These are phyloP conservation scores for Florisuga fusca DNA, from an alignment of 2,797 vertebrate species.

Conservation along the genomic window DNA sequence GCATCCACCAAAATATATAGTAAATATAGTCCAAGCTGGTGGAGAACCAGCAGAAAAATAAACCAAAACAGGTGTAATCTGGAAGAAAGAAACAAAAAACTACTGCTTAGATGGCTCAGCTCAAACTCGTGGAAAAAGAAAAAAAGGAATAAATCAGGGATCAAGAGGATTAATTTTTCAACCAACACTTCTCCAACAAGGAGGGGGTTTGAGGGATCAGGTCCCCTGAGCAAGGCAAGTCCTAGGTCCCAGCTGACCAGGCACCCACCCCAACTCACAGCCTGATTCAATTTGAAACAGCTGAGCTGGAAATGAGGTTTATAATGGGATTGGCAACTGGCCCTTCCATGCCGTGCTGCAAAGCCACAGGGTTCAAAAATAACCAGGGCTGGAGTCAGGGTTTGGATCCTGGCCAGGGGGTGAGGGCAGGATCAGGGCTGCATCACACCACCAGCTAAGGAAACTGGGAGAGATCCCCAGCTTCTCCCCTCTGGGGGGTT, in stretches of 20 bases:
- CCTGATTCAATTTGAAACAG: constrained; percentile 52
- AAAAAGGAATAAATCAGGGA: neutral
- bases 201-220: neutral
- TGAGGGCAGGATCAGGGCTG: neutral
- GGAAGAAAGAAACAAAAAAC: neutral
- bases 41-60: neutral
- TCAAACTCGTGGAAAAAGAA: neutral
- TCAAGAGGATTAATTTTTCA: neutral
- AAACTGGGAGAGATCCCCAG: neutral
- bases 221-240: neutral
- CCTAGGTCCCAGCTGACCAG: neutral
- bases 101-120: neutral
- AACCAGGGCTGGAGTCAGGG: neutral
- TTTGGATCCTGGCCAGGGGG: neutral
- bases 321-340: constrained; percentile 62
- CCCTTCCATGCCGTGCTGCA: neutral
- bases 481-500: neutral
- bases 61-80: neutral
- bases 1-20: constrained; percentile 16
- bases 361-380: neutral
- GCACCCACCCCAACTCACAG: neutral
- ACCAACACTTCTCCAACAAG: accelerated
- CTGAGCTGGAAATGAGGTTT: constrained; percentile 59
- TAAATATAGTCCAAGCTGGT: constrained; percentile 28
- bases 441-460: neutral